Conservation (phyloP, 2,888 invertebrate species). For the Cheilosia vulpina region DNA sequence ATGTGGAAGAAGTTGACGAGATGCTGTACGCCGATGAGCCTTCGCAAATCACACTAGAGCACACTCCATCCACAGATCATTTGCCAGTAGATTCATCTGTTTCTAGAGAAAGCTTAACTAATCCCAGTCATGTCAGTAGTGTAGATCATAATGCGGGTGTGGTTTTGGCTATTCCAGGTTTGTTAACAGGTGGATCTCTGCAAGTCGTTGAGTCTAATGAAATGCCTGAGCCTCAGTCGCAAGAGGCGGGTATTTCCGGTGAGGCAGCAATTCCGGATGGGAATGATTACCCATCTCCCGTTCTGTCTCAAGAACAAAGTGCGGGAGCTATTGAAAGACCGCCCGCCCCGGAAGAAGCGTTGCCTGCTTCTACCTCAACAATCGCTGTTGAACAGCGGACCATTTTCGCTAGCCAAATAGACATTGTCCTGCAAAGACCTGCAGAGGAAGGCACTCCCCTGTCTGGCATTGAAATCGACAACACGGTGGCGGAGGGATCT, state of each 20-base stretch:
- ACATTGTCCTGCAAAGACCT: conserved; percentile 5
- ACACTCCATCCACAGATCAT: conserved; percentile 75
- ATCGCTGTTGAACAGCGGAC: not conserved
- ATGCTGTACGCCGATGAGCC: conserved; percentile 20
- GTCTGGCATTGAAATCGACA: not conserved
- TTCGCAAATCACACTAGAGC: conserved; percentile 37
- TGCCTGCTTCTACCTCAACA: not conserved
- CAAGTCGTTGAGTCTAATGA: not conserved
- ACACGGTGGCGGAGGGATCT: not conserved
- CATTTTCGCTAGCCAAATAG: conserved; percentile 24
- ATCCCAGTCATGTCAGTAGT: not conserved
- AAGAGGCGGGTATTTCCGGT: too few species aligned
- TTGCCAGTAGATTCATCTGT: conserved; percentile 68
- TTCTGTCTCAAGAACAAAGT: too few species aligned
- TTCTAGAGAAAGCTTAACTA: conserved; percentile 24
- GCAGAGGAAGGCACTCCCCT: not conserved
- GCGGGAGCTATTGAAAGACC: too few species aligned
- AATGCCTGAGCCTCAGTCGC: too few species aligned
- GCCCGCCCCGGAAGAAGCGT: too few species aligned
- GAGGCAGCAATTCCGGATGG: too few species aligned
- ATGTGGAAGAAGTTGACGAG: conserved; percentile 42
- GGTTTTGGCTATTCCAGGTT: conserved; percentile 46
- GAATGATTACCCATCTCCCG: too few species aligned
- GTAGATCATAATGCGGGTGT: conserved; percentile 16
- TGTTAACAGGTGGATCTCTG: not conserved